phyloP scores from a whole-genome alignment of 2,113 vertebrate genomes.

The Nerophis ophidion region DNA sequence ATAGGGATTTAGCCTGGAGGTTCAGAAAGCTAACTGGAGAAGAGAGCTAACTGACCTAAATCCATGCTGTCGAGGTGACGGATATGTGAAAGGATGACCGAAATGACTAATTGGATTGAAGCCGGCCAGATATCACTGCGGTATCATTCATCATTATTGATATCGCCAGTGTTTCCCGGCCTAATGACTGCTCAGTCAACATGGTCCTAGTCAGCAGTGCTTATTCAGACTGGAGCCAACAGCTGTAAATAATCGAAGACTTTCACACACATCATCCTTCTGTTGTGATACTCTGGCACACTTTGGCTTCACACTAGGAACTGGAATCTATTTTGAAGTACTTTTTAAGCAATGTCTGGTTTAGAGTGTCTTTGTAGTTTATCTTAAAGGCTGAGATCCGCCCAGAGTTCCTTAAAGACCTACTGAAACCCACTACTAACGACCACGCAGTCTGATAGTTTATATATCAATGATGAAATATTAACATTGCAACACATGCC shows the following conservation, averaged over 20 bases:
- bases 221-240: conserved; percentile 25
- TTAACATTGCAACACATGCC: too few relatives aligned
- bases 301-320: conserved; percentile 1
- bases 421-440: too few relatives aligned
- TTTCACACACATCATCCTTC: conserved; percentile 5
- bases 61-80: background rate
- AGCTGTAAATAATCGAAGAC: conserved; percentile 15
- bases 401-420: too few relatives aligned
- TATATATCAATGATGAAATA: too few relatives aligned
- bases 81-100: conserved; percentile 19
- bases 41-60: conserved; percentile 9
- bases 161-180: background rate
- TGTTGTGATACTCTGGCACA: conserved; percentile 2
- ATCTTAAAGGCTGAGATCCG: too few relatives aligned
- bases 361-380: background rate
- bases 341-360: background rate
- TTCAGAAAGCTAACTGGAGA: background rate
- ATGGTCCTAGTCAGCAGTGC: conserved; percentile 14
- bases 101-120: conserved; percentile 13
- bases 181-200: conserved; percentile 17
- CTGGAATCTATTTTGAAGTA: background rate
- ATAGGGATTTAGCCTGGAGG: conserved; percentile 11
- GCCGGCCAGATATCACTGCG: background rate
- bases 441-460: too few relatives aligned
- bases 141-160: too few relatives aligned